Percentiles rank a stretch among this genome's conserved stretches.
These are phyloP conservation scores for Pachydiplax longipennis DNA, from an alignment of 2,888 invertebrate genomes.

Conservation along the genomic window DNA sequence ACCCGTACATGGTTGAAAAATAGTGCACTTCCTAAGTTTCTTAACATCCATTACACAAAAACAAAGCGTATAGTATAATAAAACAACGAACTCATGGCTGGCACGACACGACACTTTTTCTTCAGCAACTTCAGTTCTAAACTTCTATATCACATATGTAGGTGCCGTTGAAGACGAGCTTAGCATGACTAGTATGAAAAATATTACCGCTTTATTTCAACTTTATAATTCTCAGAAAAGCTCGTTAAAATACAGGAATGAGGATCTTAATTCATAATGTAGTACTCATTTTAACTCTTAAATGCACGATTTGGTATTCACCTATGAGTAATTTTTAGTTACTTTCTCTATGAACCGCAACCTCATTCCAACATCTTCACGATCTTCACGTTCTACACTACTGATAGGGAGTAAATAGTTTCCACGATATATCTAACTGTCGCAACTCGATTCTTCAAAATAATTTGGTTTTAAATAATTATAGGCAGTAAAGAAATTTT, in stretches of 20 bases:
- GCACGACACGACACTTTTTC: neutral
- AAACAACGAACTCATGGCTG: neutral
- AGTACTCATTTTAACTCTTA: no score
- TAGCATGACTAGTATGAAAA: neutral
- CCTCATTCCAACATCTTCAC: neutral
- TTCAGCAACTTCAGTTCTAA: neutral
- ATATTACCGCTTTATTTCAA: neutral
- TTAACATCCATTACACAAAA: constrained; percentile 4
- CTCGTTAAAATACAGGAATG: no score
- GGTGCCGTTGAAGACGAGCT: neutral
- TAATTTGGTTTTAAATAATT: neutral
- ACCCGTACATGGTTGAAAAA: constrained; percentile 23
- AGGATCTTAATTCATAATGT: no score
- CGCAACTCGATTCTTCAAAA: neutral
- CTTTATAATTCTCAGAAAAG: neutral
- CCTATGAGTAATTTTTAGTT: no score
- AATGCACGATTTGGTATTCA: no score
- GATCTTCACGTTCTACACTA: neutral
- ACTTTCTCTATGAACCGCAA: no score
- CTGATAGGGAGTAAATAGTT: neutral
- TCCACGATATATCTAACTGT: neutral
- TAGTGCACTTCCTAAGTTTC: neutral
- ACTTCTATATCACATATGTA: constrained; percentile 10
- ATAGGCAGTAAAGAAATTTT: neutral
- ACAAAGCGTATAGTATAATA: neutral